Conservation (phyloP, 1,140 invertebrate genomes). For the Pectinophora gossypiella region DNA sequence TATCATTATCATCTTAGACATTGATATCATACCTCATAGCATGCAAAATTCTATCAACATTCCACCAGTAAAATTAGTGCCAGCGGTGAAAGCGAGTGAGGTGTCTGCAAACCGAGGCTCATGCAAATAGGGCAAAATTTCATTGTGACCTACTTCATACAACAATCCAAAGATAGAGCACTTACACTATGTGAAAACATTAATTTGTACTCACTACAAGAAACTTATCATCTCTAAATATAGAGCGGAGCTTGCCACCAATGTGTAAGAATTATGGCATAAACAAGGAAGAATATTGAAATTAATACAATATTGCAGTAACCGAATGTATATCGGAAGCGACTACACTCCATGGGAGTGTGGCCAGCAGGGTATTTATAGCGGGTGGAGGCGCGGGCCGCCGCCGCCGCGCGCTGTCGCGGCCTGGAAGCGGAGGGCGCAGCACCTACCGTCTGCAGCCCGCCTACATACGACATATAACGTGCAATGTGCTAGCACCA, state of each 20-base stretch:
- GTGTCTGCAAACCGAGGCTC: not conserved
- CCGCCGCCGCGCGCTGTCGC: not conserved
- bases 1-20: no score
- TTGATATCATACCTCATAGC: not conserved
- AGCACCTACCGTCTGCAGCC: not conserved
- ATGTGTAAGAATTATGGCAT: not conserved
- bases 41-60: not conserved
- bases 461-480: not conserved
- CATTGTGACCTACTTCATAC: not conserved
- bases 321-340: conserved; percentile 12
- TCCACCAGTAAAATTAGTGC: not conserved
- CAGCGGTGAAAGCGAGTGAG: not conserved
- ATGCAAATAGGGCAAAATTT: not conserved
- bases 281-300: not conserved
- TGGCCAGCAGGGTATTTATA: conserved; percentile 54
- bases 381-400: not conserved
- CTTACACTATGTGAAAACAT: not conserved
- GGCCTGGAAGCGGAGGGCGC: not conserved
- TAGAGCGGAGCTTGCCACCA: not conserved
- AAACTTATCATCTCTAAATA: not conserved
- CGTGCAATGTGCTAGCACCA: not conserved
- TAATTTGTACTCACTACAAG: not conserved
- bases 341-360: conserved; percentile 23
- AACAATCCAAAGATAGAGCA: not conserved
- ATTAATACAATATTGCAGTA: conserved; percentile 2